phyloP scores from a whole-genome alignment of 2,113 vertebrate genomes.

The Mus musculus region DNA sequence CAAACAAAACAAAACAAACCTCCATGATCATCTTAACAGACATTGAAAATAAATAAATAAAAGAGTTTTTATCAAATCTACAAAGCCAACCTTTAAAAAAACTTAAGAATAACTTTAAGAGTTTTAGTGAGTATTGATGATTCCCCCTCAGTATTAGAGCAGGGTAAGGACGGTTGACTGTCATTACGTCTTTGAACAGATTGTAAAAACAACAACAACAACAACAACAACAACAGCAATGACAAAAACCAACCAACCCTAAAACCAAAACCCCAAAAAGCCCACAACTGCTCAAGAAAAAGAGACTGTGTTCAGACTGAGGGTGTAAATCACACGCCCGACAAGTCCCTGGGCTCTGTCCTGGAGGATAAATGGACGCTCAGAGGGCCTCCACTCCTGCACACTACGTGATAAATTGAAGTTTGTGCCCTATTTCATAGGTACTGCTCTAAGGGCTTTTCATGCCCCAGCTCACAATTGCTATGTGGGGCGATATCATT shows the following conservation, averaged over 20 bases:
- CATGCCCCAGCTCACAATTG: background rate
- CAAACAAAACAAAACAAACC: background rate
- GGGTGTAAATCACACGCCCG: too few species aligned
- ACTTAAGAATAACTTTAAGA: background rate
- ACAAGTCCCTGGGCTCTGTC: background rate
- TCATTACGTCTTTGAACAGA: background rate
- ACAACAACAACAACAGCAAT: background rate
- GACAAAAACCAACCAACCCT: background rate
- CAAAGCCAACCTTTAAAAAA: background rate
- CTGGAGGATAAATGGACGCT: too few species aligned
- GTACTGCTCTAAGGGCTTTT: background rate
- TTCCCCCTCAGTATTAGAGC: background rate
- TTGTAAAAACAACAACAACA: background rate
- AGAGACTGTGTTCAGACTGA: background rate
- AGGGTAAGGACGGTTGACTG: background rate
- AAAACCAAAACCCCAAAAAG: background rate
- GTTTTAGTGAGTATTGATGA: background rate
- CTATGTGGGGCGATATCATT: background rate
- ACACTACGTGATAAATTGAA: background rate
- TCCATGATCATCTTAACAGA: background rate
- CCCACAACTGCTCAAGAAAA: background rate
- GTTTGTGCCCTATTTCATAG: background rate
- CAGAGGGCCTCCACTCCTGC: background rate
- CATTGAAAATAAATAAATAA: background rate
- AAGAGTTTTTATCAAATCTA: background rate